These are phyloP conservation scores for Phocoena sinus DNA, from an alignment of 2,113 vertebrate genomes.

Conservation along the genomic window DNA sequence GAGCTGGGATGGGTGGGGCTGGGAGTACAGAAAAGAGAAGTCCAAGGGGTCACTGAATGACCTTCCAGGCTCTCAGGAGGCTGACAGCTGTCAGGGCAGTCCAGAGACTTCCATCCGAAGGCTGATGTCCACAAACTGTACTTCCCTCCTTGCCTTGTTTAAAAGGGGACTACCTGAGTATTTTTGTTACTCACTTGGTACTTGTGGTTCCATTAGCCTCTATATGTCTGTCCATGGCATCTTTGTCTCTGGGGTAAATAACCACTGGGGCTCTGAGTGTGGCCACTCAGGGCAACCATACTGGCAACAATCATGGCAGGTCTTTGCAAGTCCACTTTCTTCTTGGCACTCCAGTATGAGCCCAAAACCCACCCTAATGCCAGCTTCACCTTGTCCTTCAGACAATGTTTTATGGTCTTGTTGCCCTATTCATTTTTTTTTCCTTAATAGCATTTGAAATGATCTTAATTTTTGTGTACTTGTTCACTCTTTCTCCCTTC, in stretches of 20 bases:
- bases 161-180: neutral
- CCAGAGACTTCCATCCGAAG: neutral
- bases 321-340: neutral
- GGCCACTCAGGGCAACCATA: neutral
- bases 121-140: neutral
- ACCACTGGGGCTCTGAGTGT: rapidly evolving
- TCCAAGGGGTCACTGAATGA: neutral
- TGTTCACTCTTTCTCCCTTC: neutral
- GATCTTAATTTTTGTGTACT: neutral
- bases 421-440: neutral
- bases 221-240: neutral
- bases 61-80: neutral
- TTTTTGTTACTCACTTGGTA: neutral
- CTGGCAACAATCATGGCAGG: neutral
- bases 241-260: neutral
- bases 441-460: neutral
- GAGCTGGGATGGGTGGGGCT: rapidly evolving
- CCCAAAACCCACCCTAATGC: neutral
- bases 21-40: neutral
- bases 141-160: neutral
- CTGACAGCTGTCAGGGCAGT: neutral
- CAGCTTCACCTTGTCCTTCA: neutral
- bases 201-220: neutral
- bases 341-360: neutral
- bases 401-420: too few species aligned